Percentiles rank a stretch among this genome's conserved stretches.
These are phyloP conservation scores for Callosobruchus maculatus DNA, from an alignment of 2,888 invertebrate genomes.

Conservation along the genomic window DNA sequence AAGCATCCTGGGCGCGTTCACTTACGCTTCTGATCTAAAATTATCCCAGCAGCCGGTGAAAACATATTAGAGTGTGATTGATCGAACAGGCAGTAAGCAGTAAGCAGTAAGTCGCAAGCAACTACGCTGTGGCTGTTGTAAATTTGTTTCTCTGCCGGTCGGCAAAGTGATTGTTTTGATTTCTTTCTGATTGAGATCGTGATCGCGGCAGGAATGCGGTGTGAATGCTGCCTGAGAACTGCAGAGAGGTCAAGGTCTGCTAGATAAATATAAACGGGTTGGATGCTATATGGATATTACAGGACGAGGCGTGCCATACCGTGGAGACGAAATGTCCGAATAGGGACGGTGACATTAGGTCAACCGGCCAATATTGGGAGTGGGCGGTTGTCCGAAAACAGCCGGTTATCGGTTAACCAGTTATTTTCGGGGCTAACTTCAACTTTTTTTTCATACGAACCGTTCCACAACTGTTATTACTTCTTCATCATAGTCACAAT, in stretches of 20 bases:
- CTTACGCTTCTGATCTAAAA: neutral
- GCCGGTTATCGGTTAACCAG: too few species aligned
- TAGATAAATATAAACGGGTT: neutral
- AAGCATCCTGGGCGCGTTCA: neutral
- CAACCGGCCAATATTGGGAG: too few species aligned
- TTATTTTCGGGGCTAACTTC: too few species aligned
- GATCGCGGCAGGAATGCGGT: neutral
- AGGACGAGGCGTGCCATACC: too few species aligned
- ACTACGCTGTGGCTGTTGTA: neutral
- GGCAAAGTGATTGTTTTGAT: neutral
- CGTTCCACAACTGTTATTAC: too few species aligned
- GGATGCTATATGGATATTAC: too few species aligned
- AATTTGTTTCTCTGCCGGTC: neutral
- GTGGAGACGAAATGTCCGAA: too few species aligned
- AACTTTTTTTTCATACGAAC: too few species aligned
- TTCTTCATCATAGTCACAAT: too few species aligned
- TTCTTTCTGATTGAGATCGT: neutral
- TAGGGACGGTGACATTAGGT: too few species aligned
- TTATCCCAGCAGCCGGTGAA: neutral
- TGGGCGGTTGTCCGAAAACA: too few species aligned
- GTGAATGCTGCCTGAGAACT: neutral
- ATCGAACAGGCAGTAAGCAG: neutral
- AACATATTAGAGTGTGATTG: neutral
- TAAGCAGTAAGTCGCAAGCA: neutral
- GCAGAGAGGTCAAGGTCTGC: neutral